Base-by-base conservation (phyloP, 2,113 vertebrate species). In the Hirundichthys speculiger region DNA sequence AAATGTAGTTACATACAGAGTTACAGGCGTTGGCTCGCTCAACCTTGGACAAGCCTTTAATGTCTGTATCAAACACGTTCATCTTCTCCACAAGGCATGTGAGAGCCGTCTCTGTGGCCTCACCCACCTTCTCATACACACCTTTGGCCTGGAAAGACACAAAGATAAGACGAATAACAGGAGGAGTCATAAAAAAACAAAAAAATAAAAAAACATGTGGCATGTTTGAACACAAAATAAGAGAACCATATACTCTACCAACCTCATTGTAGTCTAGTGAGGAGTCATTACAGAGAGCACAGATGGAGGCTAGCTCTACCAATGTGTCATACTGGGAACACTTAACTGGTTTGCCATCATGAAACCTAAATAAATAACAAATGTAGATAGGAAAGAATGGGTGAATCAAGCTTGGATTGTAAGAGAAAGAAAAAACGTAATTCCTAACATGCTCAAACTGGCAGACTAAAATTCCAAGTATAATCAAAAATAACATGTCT, bases 211-310 rank as follows among this genome's bases (percentile, higher is more conserved):
- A 47, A 11, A 47, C 24, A 2, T 1, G 12, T 55, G 2, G 9
- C 27, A 42, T 30, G 16, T 3, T 19, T n/a, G 19, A 1, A 2
- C 24, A 53, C 4, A 10, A 25, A 3, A 5, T 21, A 24, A 5
- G 38, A 43, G 16, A 16, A 24, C 4, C 5, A 24, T 10, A 53
- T 16, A 47, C 27, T 38, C 1, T 16, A 62, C 94, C 65, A 64
- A 98, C 98, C 92, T 99, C 98, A 66, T 99, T 99, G 79, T 93
- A 99, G 84, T 99, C 98, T 92, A 99, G 84, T 18, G 98, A 98
- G 43, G 98, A 99, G 87, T 99, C 98, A 59, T 99, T 99, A 80
- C 98, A 99, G 63, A 99, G 94, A 0, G 98, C 96, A 84, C 98
- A 99, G 83, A 99, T 98, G 0, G 96, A 95, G 59, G 97, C 98